Conservation (phyloP, 2,888 invertebrate species). For the Elmis aenea region DNA sequence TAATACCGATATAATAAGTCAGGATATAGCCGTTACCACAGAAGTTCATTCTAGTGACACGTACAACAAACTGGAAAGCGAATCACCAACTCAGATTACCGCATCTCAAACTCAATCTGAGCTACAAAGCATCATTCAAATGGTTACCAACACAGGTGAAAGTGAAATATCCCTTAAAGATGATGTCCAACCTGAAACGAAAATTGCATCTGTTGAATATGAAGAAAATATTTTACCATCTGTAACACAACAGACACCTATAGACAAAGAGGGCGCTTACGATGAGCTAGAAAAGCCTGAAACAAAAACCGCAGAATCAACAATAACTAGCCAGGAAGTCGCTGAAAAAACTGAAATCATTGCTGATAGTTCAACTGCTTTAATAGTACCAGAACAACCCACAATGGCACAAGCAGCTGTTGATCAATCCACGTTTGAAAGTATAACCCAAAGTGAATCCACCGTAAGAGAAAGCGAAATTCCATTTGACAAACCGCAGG, state of each 20-base stretch:
- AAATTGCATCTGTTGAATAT: slow-evolving; percentile 44
- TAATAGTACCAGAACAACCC: slow-evolving; percentile 33
- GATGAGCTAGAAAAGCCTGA: slow-evolving; percentile 34
- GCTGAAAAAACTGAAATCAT: slow-evolving; percentile 46
- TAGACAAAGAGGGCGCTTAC: slow-evolving; percentile 48
- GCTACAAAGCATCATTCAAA: slow-evolving; percentile 52
- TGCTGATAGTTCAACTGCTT: slow-evolving; percentile 36
- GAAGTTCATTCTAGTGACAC: slow-evolving; percentile 55
- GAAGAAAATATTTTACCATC: slow-evolving; percentile 47
- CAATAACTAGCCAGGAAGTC: slow-evolving; percentile 40
- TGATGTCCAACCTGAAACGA: slow-evolving; percentile 46
- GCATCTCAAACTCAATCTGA: slow-evolving; percentile 53
- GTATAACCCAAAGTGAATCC: slow-evolving; percentile 45
- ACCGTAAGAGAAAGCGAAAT: slow-evolving; percentile 43
- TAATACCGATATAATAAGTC: slow-evolving; percentile 44
- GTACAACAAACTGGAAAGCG: slow-evolving; percentile 46
- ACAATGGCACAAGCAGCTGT: slow-evolving; percentile 44
- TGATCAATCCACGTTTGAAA: slow-evolving; percentile 47
- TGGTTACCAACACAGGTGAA: slow-evolving; percentile 54
- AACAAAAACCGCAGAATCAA: slow-evolving; percentile 38
- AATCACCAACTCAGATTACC: slow-evolving; percentile 43
- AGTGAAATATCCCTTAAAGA: slow-evolving; percentile 51
- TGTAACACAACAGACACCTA: slow-evolving; percentile 45
- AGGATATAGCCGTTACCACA: slow-evolving; percentile 51
- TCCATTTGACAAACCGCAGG: slow-evolving; percentile 41